Conservation (phyloP, 2,797 vertebrate genomes). For the Heteromormyrus szaboi region DNA sequence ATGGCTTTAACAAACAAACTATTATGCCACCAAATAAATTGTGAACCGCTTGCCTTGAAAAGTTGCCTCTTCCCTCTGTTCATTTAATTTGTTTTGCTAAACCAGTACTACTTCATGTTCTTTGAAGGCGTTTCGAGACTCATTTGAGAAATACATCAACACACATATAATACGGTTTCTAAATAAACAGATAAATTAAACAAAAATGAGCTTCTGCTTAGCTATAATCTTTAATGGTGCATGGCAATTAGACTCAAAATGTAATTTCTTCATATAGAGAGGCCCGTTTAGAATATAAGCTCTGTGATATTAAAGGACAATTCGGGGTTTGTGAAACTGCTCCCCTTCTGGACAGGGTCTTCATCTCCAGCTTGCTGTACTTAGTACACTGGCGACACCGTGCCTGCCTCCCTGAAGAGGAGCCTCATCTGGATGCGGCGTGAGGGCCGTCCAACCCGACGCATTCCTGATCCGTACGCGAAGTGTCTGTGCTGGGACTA, state of each 20-base stretch:
- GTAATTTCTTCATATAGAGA: background rate
- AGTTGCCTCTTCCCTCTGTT: background rate
- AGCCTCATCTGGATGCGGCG: background rate
- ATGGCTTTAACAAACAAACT: background rate
- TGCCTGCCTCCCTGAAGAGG: background rate
- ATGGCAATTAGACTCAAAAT: background rate
- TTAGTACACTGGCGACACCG: background rate
- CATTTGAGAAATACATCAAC: background rate
- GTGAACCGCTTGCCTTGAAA: background rate
- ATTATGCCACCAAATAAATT: background rate
- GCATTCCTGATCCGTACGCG: background rate
- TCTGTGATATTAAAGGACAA: background rate
- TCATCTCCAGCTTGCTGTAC: background rate
- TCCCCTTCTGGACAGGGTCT: background rate
- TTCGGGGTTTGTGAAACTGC: background rate
- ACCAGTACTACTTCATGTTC: background rate
- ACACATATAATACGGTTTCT: background rate
- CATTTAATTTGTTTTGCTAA: background rate
- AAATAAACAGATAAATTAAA: background rate
- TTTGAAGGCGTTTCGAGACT: background rate
- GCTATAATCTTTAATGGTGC: background rate
- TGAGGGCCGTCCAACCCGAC: background rate
- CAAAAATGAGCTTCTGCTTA: background rate
- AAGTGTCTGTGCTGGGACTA: background rate
- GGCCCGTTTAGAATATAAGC: background rate